A percentile compares a stretch with the other conserved stretches of the same genome.
Conservation (phyloP, 2,113 vertebrate species). For the Sialia sialis region DNA sequence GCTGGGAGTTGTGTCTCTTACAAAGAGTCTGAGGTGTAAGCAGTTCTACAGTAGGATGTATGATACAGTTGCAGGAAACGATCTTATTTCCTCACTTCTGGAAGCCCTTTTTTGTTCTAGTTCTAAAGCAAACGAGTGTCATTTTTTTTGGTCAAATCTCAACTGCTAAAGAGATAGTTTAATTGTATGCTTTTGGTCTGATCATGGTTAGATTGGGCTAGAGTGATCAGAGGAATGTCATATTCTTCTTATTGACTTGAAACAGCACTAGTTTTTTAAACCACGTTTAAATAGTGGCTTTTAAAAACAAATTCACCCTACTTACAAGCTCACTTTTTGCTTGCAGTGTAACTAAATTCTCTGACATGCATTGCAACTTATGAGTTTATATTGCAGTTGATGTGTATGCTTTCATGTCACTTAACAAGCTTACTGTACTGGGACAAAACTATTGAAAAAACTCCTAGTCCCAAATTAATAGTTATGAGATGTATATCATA, state of each 20-base stretch:
- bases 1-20: background rate
- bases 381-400: background rate
- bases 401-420: background rate
- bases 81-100: constrained; percentile 4
- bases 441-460: background rate
- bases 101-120: background rate
- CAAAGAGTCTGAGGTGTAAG: background rate
- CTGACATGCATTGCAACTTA: background rate
- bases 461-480: background rate
- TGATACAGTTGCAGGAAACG: background rate
- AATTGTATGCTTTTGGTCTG: background rate
- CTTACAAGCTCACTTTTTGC: background rate
- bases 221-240: background rate
- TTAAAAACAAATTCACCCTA: background rate
- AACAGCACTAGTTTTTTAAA: background rate
- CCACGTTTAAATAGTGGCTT: background rate
- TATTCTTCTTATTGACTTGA: background rate
- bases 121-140: background rate
- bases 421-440: accelerated
- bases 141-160: background rate
- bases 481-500: background rate
- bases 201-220: background rate
- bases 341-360: background rate
- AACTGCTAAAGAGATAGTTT: background rate
- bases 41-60: background rate